Evolutionary conservation across 2,888 invertebrate genomes (phyloP).

Genomic region (Lepeophtheirus nordmannii): DNA sequence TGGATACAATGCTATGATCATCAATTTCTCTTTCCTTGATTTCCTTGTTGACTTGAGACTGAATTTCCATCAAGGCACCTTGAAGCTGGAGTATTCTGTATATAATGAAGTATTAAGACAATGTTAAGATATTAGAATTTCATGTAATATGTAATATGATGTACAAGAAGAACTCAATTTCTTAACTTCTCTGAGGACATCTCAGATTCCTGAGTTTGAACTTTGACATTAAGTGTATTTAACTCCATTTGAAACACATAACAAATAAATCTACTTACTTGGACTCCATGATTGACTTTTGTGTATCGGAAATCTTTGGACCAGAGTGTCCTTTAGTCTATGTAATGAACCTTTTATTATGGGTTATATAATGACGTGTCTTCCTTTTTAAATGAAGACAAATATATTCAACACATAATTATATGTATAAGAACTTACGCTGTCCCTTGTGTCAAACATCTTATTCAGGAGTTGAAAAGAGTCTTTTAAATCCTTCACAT

Average conservation of each 20-base stretch:
- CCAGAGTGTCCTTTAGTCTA: background rate
- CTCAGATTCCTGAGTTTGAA: too few relatives aligned
- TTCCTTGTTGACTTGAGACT: conserved; percentile 26
- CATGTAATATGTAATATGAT: background rate
- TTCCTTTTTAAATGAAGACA: too few relatives aligned
- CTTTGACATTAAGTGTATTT: too few relatives aligned
- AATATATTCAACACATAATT: too few relatives aligned
- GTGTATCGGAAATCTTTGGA: conserved; percentile 11
- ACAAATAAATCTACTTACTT: conserved; percentile 2
- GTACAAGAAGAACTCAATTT: too few relatives aligned
- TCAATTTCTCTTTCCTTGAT: conserved; percentile 27
- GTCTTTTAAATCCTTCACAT: conserved; percentile 26
- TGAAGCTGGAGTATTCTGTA: conserved; percentile 27
- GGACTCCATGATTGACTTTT: conserved; percentile 4
- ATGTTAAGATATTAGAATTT: background rate
- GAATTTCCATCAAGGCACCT: conserved; percentile 27
- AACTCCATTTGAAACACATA: too few relatives aligned
- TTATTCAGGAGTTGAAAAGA: conserved; percentile 27
- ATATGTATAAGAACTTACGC: too few relatives aligned
- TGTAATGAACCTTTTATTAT: too few relatives aligned
- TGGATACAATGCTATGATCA: conserved; percentile 26
- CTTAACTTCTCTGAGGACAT: too few relatives aligned
- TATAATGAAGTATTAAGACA: background rate
- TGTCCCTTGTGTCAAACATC: conserved; percentile 9
- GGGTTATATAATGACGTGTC: background rate